Evolutionary conservation across 2,888 invertebrate species (phyloP), one percentile per base, ranked within the genome.

Genomic region (Platerodrilus igneus): DNA sequence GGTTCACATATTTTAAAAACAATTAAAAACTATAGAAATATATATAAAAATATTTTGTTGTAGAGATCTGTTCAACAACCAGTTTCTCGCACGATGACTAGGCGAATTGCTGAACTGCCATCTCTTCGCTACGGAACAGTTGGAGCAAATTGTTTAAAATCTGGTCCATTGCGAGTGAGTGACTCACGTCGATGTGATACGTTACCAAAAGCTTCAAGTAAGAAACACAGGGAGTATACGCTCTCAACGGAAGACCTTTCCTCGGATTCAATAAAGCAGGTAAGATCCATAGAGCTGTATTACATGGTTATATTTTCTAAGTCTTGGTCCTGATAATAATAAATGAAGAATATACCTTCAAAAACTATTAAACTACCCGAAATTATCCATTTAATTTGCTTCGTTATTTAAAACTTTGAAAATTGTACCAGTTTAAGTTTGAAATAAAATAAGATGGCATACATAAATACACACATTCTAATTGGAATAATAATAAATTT

Each of bases 91-190:
- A 25, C 29, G 7, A 41, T 49, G 11, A 47, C 46, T n/a, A 44
- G 45, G 18, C 31, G 52, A 10, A 58, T 61, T 16, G 54, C 55
- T 3, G 64, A 65, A 45, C 55, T 63, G n/a, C 64, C 65, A 4
- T 60, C 62, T 1, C 44, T 64, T n/a, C 45, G 60, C 41, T 64
- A 63, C 46, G 62, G 63, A 16, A 48, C 58, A 9, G 41, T 62
- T 16, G 63, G 60, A 8, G 55, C 58, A 11, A 59, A 47, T 35
- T 55, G 51, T 31, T 37, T 49, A 7, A 48, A 45, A 32, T 58
- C 55, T 2, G 62, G 60, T 5, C 60, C 62, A 2, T 41, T 62
- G 15, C 50, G 57, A 15, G 50, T 63, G 4, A 42, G 50, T 6
- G 38, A 37, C 28, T 33, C 46, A 8, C 49, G 48, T 42, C 41